These are phyloP conservation scores for Zaprionus tsacasi DNA, from an alignment of 1,140 invertebrate genomes.

Conservation along the genomic window DNA sequence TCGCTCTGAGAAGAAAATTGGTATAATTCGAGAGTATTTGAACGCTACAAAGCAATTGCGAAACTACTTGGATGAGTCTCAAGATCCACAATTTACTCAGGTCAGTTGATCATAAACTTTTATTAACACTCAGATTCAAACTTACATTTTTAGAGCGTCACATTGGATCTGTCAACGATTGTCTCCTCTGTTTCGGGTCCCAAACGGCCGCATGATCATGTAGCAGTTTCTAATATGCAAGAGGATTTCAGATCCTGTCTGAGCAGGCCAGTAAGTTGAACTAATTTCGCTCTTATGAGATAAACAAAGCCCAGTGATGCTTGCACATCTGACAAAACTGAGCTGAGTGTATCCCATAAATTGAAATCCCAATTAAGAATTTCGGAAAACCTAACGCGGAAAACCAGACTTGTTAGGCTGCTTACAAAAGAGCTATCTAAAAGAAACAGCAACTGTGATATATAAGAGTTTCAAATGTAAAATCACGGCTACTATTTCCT, in stretches of 20 bases:
- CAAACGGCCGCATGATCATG: slow-evolving; percentile 13
- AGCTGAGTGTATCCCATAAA: slow-evolving; percentile 85
- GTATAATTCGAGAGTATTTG: not conserved
- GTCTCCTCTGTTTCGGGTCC: not conserved
- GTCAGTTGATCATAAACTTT: not conserved
- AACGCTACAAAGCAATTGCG: not conserved
- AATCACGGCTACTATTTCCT: slow-evolving; percentile 85
- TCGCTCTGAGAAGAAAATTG: not conserved
- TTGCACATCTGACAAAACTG: slow-evolving; percentile 84
- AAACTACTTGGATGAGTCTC: not conserved
- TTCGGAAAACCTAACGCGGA: not conserved
- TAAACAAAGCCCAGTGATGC: slow-evolving; percentile 88
- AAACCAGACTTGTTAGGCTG: slow-evolving; percentile 48
- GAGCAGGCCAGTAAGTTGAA: slow-evolving; percentile 91
- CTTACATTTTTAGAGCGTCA: not conserved
- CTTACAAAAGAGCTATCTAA: slow-evolving; percentile 84
- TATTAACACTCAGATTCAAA: not conserved
- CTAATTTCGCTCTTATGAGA: slow-evolving; percentile 84
- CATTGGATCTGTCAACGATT: slow-evolving; percentile 3
- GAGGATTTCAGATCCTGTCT: slow-evolving; percentile 94
- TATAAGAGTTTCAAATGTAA: slow-evolving; percentile 59
- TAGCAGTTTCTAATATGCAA: slow-evolving; percentile 94
- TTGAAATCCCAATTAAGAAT: slow-evolving; percentile 54
- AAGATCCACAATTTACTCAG: not conserved
- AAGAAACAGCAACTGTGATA: slow-evolving; percentile 85